phyloP scores from a whole-genome alignment of 2,797 vertebrate genomes.

The Sciurus vulgaris region DNA sequence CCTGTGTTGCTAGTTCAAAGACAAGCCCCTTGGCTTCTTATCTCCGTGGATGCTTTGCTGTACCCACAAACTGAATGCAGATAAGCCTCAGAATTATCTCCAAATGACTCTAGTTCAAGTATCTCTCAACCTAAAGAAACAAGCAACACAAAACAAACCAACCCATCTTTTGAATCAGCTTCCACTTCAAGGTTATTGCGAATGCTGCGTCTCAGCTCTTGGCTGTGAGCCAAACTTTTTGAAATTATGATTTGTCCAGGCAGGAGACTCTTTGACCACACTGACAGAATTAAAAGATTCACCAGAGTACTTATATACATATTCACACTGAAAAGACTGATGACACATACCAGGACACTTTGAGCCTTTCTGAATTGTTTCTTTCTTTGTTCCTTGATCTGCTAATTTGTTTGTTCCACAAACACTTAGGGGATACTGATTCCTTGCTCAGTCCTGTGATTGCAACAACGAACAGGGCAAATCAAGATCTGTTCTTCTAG shows the following conservation, averaged over 20 bases:
- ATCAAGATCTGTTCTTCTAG: neutral
- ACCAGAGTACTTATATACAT: neutral
- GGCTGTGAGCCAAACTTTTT: neutral
- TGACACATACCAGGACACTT: neutral
- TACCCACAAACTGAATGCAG: neutral
- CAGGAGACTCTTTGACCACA: neutral
- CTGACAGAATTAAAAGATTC: neutral
- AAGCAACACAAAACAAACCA: neutral
- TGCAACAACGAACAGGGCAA: neutral
- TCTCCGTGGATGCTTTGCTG: neutral
- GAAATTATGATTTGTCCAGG: neutral
- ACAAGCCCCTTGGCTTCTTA: no score
- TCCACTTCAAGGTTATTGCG: neutral
- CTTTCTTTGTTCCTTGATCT: neutral
- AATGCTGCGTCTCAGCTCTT: neutral
- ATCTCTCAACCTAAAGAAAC: neutral
- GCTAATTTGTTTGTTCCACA: neutral
- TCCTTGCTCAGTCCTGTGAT: neutral
- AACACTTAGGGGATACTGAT: neutral
- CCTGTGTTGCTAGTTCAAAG: neutral
- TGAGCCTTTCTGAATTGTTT: neutral
- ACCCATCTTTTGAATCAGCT: neutral
- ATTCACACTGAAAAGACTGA: neutral
- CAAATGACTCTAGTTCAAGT: neutral
- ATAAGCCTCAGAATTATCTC: neutral